These are phyloP conservation scores for Parnassius smintheus DNA, from an alignment of 2,888 invertebrate genomes.

Conservation along the genomic window DNA sequence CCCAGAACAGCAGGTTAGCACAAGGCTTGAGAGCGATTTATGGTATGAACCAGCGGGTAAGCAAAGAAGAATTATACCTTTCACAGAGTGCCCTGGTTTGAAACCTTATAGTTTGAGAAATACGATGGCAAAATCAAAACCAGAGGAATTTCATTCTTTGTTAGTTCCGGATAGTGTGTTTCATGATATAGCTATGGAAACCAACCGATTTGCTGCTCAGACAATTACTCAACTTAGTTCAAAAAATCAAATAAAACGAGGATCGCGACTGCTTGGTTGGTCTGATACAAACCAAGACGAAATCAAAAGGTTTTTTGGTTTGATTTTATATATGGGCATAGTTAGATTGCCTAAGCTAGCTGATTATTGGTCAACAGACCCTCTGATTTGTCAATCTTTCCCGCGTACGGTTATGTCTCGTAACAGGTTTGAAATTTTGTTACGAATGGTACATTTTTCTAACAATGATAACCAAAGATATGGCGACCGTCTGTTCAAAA, in stretches of 20 bases:
- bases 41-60: conserved; percentile 36
- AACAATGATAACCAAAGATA: no score
- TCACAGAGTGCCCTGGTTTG: conserved; percentile 34
- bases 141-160: neutral
- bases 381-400: neutral
- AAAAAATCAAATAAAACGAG: conserved; percentile 24
- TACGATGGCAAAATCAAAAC: neutral
- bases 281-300: conserved; percentile 31
- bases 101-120: conserved; percentile 14
- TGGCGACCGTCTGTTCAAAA: no score
- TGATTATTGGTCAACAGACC: neutral
- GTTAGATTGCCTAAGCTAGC: neutral
- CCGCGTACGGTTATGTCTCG: neutral
- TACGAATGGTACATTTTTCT: conserved; percentile 29
- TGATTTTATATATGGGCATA: neutral
- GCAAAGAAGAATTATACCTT: conserved; percentile 36
- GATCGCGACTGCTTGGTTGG: conserved; percentile 30
- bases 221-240: conserved; percentile 17
- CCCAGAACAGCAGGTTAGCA: neutral
- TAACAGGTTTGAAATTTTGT: conserved; percentile 15
- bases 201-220: neutral
- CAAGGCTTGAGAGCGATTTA: conserved; percentile 25
- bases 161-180: neutral
- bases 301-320: conserved; percentile 20
- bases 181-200: neutral